These are phyloP conservation scores for Thymelicus acteon DNA, from an alignment of 2,888 invertebrate species.

Conservation along the genomic window DNA sequence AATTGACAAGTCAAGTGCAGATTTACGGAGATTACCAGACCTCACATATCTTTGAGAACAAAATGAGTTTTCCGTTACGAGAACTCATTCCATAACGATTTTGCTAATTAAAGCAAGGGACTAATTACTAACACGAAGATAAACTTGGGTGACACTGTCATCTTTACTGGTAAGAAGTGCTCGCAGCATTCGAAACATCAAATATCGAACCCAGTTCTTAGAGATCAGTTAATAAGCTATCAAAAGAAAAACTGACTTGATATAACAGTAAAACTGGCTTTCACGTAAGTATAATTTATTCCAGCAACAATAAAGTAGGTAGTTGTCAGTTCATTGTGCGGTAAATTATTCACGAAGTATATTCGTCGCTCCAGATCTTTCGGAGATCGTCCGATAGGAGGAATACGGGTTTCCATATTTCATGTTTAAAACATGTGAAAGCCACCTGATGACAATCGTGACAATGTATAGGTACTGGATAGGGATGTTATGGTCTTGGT, in stretches of 20 bases:
- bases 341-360: conserved; percentile 81
- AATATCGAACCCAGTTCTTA: too few relatives aligned
- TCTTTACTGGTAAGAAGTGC: too few relatives aligned
- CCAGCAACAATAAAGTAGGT: conserved; percentile 47
- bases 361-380: conserved; percentile 75
- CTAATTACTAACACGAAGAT: neutral
- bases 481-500: neutral
- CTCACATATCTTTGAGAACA: too few relatives aligned
- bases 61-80: too few relatives aligned
- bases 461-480: conserved; percentile 48
- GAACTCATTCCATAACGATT: too few relatives aligned
- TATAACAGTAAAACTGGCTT: conserved; percentile 7
- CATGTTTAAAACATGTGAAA: conserved; percentile 58
- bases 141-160: neutral
- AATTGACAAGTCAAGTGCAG: too few relatives aligned
- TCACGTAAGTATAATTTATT: conserved; percentile 28
- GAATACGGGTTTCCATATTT: conserved; percentile 73
- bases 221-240: neutral
- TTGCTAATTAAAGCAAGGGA: too few relatives aligned
- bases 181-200: too few relatives aligned
- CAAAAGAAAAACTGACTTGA: neutral
- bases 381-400: conserved; percentile 75
- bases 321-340: conserved; percentile 76
- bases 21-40: too few relatives aligned
- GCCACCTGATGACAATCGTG: conserved; percentile 76